A percentile compares a stretch with the other conserved stretches of the same genome.
These are phyloP conservation scores for Ceratothoa steindachneri DNA, from an alignment of 2,888 invertebrate species.

Conservation along the genomic window DNA sequence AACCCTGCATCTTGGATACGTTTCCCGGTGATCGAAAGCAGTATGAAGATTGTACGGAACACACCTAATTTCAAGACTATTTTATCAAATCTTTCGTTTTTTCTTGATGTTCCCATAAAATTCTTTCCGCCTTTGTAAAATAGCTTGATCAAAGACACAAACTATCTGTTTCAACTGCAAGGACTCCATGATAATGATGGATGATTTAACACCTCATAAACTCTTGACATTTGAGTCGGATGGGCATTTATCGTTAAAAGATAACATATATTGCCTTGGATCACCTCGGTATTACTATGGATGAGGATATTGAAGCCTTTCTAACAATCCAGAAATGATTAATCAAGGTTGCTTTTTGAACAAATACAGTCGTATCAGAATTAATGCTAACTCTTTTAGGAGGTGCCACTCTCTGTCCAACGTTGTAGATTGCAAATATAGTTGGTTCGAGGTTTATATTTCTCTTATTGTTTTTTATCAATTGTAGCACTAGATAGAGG, in stretches of 20 bases:
- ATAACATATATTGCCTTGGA: background rate
- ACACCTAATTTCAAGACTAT: background rate
- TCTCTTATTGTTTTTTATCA: too few species aligned
- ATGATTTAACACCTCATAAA: background rate
- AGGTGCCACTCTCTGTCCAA: too few species aligned
- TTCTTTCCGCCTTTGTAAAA: background rate
- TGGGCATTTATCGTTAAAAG: background rate
- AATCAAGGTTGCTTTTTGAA: too few species aligned
- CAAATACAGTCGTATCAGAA: too few species aligned
- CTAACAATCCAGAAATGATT: too few species aligned
- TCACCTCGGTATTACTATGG: background rate
- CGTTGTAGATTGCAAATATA: too few species aligned
- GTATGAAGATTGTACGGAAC: too few species aligned
- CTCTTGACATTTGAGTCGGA: background rate
- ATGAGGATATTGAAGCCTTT: background rate
- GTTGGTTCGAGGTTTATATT: too few species aligned
- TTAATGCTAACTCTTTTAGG: too few species aligned
- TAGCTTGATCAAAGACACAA: background rate
- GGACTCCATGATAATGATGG: background rate
- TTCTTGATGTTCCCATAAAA: background rate
- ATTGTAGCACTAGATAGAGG: too few species aligned
- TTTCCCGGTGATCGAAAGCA: background rate
- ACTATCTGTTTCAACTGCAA: background rate
- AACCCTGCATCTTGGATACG: background rate
- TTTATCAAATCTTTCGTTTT: background rate